A percentile compares a stretch with the other conserved stretches of the same genome.
Conservation (phyloP, 2,888 invertebrate species). For the Pristionchus exspectatus region DNA sequence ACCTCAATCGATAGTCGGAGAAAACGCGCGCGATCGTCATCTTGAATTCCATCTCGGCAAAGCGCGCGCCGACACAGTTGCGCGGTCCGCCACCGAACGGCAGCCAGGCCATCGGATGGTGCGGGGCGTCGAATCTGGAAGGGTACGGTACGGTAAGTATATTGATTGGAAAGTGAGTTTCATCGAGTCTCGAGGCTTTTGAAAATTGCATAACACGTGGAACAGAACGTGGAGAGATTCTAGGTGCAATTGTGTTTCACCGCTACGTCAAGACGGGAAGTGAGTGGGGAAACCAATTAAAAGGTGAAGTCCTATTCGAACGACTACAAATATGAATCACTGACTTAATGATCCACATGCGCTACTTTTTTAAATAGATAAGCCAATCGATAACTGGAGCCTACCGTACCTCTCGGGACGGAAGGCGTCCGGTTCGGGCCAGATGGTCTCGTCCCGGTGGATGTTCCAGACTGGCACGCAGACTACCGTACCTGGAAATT, state of each 20-base stretch:
- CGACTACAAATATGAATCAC: too few species aligned
- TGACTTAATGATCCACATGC: too few species aligned
- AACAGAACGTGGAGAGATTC: too few species aligned
- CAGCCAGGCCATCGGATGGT: constrained; percentile 69
- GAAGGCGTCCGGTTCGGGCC: constrained; percentile 71
- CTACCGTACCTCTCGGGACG: constrained; percentile 67
- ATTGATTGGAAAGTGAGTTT: neutral
- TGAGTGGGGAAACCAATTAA: too few species aligned
- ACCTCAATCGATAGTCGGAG: constrained; percentile 27
- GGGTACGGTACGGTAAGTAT: neutral
- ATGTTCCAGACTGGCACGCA: constrained; percentile 59
- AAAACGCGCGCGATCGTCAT: constrained; percentile 58
- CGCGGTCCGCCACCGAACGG: constrained; percentile 76
- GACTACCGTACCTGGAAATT: constrained; percentile 49
- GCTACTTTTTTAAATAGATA: neutral
- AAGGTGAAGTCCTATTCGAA: too few species aligned
- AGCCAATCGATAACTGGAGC: neutral
- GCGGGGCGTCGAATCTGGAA: constrained; percentile 30
- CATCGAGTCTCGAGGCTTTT: too few species aligned
- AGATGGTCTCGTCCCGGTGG: constrained; percentile 62
- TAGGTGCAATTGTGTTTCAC: neutral
- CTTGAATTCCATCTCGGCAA: constrained; percentile 77
- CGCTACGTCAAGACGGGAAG: too few species aligned
- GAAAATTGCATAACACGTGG: too few species aligned
- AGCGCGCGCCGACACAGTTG: constrained; percentile 75